Percentiles rank a stretch among this genome's conserved stretches.
Evolutionary conservation across 2,797 vertebrate genomes (phyloP).

Genomic region (Linurgus olivaceus): DNA sequence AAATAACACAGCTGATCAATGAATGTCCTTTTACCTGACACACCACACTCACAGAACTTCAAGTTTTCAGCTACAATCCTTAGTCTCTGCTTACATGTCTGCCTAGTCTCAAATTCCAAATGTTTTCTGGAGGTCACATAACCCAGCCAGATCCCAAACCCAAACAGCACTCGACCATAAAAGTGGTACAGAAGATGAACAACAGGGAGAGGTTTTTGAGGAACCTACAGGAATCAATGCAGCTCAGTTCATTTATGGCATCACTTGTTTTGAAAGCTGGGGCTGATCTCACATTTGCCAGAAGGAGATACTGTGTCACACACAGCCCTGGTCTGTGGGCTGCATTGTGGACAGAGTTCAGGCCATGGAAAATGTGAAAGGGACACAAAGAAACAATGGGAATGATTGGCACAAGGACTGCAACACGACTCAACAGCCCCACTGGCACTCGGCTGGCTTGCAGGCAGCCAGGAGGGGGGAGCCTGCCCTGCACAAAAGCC

Average conservation of each 20-base stretch:
- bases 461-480: conserved; percentile 20
- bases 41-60: accelerated
- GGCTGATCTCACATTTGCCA: conserved; percentile 42
- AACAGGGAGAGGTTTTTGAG: background rate
- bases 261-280: conserved; percentile 53
- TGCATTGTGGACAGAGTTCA: conserved; percentile 56
- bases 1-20: background rate
- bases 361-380: conserved; percentile 48
- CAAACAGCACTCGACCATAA: background rate
- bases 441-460: conserved; percentile 18
- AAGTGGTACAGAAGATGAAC: background rate
- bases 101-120: background rate
- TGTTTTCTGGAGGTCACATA: background rate
- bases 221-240: conserved; percentile 3
- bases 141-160: background rate
- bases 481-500: conserved; percentile 47
- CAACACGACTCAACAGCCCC: conserved; percentile 29
- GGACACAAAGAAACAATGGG: conserved; percentile 48
- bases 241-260: conserved; percentile 47
- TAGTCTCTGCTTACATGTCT: background rate
- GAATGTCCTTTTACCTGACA: background rate
- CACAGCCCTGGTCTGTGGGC: conserved; percentile 42
- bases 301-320: conserved; percentile 21
- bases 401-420: conserved; percentile 43
- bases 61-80: background rate